Percentiles rank a stretch among this genome's conserved stretches.
Conservation (phyloP, 2,888 invertebrate species). For the Drosophila suboccidentalis region DNA sequence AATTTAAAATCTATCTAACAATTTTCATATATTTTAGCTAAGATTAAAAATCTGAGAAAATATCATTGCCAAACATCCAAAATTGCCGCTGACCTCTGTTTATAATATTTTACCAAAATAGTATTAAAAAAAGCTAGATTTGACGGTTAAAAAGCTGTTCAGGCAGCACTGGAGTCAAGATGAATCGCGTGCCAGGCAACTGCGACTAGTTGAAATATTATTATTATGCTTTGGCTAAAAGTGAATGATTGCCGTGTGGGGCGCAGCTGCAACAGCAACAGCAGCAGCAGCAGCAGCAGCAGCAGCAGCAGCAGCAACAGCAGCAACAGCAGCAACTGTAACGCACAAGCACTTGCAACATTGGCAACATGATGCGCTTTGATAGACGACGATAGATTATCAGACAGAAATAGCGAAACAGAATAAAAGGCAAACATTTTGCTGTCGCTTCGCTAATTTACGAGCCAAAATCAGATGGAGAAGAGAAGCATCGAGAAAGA, state of each 20-base stretch:
- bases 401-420: slow-evolving; percentile 45
- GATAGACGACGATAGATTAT: slow-evolving; percentile 79
- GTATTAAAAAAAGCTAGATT: not conserved
- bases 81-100: no score
- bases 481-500: not conserved
- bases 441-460: slow-evolving; percentile 58
- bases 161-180: slow-evolving; percentile 57
- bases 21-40: no score
- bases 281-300: slow-evolving; percentile 34
- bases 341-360: slow-evolving; percentile 55
- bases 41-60: no score
- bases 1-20: no score
- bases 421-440: slow-evolving; percentile 44
- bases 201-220: slow-evolving; percentile 80
- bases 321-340: slow-evolving; percentile 45
- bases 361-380: slow-evolving; percentile 74
- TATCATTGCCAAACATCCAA: no score
- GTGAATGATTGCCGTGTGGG: slow-evolving; percentile 74
- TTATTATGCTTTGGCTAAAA: slow-evolving; percentile 79
- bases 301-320: slow-evolving; percentile 16
- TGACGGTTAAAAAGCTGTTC: not conserved
- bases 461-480: slow-evolving; percentile 23
- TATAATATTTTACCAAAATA: no score
- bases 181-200: slow-evolving; percentile 81
- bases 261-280: slow-evolving; percentile 34